Conservation (phyloP, 2,797 vertebrate genomes). For the Etheostoma nigrum region DNA sequence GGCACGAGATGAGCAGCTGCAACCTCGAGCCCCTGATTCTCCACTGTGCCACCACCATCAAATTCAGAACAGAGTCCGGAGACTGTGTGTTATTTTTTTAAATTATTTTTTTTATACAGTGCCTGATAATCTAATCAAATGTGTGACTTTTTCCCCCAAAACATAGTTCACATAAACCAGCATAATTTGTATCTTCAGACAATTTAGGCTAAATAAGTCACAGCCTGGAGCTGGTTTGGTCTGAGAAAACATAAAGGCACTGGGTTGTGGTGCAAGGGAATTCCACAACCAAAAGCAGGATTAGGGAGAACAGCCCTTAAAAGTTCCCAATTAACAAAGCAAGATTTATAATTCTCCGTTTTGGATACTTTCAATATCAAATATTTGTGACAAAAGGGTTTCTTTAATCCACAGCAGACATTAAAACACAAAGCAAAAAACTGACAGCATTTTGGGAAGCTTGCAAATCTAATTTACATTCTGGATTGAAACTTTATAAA, state of each 20-base stretch:
- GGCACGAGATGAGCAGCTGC: slow-evolving; percentile 85
- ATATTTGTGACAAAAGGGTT: slow-evolving; percentile 2
- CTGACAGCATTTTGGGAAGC: slow-evolving; percentile 8
- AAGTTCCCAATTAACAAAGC: slow-evolving; percentile 64
- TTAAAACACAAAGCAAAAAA: neutral
- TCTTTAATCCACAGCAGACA: slow-evolving; percentile 31
- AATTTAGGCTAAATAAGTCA: slow-evolving; percentile 42
- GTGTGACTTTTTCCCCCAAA: slow-evolving; percentile 1
- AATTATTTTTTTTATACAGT: neutral
- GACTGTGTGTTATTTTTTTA: neutral
- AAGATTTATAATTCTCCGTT: slow-evolving; percentile 46
- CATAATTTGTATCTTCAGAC: slow-evolving; percentile 29
- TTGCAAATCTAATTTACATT: slow-evolving; percentile 20
- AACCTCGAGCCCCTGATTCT: slow-evolving; percentile 76
- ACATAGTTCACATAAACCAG: slow-evolving; percentile 17
- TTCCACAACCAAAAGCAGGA: slow-evolving; percentile 76
- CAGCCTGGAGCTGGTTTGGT: slow-evolving; percentile 52
- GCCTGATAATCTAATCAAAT: neutral
- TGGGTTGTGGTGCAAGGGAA: slow-evolving; percentile 75
- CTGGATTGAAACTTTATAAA: neutral
- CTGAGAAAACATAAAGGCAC: slow-evolving; percentile 68
- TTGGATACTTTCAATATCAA: slow-evolving; percentile 18
- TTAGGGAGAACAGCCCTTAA: slow-evolving; percentile 70
- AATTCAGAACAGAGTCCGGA: slow-evolving; percentile 46
- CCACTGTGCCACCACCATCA: slow-evolving; percentile 67